Conservation (phyloP, 2,113 vertebrate species). For the Tyrannus savana region DNA sequence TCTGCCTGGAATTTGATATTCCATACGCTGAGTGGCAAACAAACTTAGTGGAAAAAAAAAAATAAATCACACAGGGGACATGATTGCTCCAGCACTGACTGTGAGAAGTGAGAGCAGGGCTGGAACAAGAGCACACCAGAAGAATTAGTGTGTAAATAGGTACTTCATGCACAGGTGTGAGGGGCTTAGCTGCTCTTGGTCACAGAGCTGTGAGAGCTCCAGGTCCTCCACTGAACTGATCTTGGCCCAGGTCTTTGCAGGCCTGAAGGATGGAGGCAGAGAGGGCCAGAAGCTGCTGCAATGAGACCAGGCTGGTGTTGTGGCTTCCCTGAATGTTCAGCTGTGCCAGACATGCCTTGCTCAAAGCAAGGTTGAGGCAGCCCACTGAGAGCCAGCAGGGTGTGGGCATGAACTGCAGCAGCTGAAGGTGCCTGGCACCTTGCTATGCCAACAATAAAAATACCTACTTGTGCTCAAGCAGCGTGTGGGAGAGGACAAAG, state of each 20-base stretch:
- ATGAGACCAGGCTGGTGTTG: background rate
- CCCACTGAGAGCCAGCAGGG: background rate
- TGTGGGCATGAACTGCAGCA: background rate
- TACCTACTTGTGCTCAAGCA: background rate
- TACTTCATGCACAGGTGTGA: background rate
- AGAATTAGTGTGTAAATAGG: fast-evolving
- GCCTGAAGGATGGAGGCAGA: background rate
- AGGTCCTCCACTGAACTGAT: background rate
- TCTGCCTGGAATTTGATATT: background rate
- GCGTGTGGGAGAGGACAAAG: background rate
- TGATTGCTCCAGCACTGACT: background rate
- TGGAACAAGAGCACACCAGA: background rate
- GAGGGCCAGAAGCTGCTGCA: background rate
- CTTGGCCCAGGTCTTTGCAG: background rate
- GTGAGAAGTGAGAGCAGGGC: background rate
- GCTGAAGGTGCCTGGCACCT: background rate
- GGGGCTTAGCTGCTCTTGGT: background rate
- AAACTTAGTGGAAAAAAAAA: background rate
- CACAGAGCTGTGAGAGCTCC: background rate
- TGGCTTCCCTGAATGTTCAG: background rate
- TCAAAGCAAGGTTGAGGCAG: background rate
- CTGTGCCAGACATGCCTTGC: background rate
- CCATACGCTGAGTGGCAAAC: background rate
- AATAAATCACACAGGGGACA: fast-evolving
- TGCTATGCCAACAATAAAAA: background rate